phyloP scores from a whole-genome alignment of 2,888 invertebrate genomes.

The Helicoverpa assulta region DNA sequence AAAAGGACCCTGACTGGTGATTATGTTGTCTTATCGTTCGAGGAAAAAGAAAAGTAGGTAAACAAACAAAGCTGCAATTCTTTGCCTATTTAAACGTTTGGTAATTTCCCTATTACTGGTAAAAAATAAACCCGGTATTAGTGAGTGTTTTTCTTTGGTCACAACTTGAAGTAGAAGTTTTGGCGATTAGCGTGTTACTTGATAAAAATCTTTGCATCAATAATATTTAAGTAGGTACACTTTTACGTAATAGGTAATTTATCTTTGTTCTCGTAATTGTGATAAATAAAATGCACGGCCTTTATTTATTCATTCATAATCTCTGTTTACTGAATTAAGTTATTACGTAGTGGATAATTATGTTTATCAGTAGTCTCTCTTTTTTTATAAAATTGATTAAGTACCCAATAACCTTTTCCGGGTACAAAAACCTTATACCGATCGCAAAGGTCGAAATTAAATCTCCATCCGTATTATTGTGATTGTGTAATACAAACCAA shows the following conservation, averaged over 20 bases:
- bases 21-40: neutral
- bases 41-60: neutral
- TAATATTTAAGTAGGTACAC: constrained; percentile 21
- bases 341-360: too few relatives aligned
- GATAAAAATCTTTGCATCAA: constrained; percentile 37
- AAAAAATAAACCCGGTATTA: neutral
- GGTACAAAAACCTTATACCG: too few relatives aligned
- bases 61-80: neutral
- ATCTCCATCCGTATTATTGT: neutral
- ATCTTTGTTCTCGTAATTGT: constrained; percentile 50
- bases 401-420: too few relatives aligned
- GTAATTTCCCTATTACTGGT: neutral
- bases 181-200: neutral
- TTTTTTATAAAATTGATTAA: too few relatives aligned
- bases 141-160: neutral
- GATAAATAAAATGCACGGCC: constrained; percentile 1
- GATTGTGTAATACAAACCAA: neutral
- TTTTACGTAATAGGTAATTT: constrained; percentile 33
- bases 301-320: neutral
- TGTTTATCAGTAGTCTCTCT: too few relatives aligned
- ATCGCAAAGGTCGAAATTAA: too few relatives aligned
- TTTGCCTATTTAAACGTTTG: too few relatives aligned
- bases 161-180: neutral
- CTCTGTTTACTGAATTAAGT: too few relatives aligned
- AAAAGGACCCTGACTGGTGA: too few relatives aligned